Evolutionary conservation across 1,140 invertebrate genomes (phyloP).

Genomic region (Tetraneura akinire): DNA sequence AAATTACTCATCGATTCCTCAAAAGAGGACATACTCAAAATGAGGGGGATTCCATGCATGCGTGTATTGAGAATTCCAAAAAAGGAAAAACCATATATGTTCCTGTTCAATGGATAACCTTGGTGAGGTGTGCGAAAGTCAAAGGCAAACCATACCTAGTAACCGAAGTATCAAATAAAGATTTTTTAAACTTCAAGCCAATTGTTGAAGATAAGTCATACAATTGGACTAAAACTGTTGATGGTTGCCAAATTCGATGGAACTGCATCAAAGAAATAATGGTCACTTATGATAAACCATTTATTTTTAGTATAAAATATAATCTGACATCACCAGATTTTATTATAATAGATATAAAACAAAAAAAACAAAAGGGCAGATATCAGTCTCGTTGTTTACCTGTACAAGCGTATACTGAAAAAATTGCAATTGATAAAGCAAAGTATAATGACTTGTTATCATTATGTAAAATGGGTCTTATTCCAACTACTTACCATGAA

Average conservation of each 20-base stretch:
- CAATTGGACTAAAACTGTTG: background rate
- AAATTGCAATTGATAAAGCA: constrained; percentile 5
- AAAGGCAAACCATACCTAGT: background rate
- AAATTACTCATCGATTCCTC: background rate
- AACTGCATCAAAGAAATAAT: background rate
- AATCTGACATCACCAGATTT: background rate
- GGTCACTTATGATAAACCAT: background rate
- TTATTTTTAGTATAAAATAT: constrained; percentile 12
- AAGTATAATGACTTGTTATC: too few species aligned
- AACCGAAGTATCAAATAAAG: background rate
- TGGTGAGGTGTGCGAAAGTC: background rate
- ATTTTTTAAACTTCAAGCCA: too few species aligned
- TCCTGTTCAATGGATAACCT: background rate
- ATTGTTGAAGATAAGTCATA: background rate
- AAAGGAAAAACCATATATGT: constrained; percentile 6
- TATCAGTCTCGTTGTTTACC: background rate
- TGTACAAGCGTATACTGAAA: constrained; percentile 12
- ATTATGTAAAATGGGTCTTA: too few species aligned
- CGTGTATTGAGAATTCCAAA: background rate
- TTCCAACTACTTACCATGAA: too few species aligned
- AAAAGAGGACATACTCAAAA: constrained; percentile 2
- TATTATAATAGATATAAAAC: background rate
- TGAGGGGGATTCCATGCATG: constrained; percentile 3
- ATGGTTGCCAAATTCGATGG: background rate
- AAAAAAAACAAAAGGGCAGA: constrained; percentile 4